Conservation (phyloP, 2,888 invertebrate genomes). For the Villa cingulata region DNA sequence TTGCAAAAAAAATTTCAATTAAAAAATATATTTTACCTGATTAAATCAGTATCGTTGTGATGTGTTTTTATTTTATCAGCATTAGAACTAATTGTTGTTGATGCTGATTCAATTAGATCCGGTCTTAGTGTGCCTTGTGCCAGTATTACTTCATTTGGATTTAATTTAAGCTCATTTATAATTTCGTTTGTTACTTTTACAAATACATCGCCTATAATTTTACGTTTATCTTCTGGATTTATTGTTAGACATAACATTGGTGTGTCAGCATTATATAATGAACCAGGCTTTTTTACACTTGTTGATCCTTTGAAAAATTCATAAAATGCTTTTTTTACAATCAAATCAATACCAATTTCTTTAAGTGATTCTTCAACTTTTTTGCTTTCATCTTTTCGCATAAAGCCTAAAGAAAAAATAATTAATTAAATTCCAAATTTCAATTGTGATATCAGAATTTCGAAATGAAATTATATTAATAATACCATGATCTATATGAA, state of each 20-base stretch:
- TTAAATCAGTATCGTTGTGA: conserved; percentile 96
- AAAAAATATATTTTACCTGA: conserved; percentile 42
- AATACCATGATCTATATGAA: conserved; percentile 93
- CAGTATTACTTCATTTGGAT: conserved; percentile 82
- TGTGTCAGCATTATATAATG: conserved; percentile 45
- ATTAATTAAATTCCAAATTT: background rate
- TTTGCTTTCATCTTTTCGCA: conserved; percentile 89
- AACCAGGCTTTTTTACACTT: conserved; percentile 50
- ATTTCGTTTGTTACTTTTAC: conserved; percentile 86
- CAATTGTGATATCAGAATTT: no score
- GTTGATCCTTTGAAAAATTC: conserved; percentile 73
- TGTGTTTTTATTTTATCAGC: conserved; percentile 98
- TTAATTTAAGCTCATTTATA: conserved; percentile 72
- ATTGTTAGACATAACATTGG: conserved; percentile 71
- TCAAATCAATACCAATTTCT: conserved; percentile 68
- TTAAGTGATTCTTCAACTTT: conserved; percentile 73
- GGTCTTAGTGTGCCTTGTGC: conserved; percentile 95
- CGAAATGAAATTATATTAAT: background rate
- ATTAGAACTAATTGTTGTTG: conserved; percentile 65
- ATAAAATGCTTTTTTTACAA: conserved; percentile 57
- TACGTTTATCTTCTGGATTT: conserved; percentile 95
- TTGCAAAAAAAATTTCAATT: no score
- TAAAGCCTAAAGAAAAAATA: conserved; percentile 46
- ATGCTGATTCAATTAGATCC: conserved; percentile 96
- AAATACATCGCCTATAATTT: conserved; percentile 98